Evolutionary conservation across 2,797 vertebrate genomes (phyloP).

Genomic region (Loriculus beryllinus): DNA sequence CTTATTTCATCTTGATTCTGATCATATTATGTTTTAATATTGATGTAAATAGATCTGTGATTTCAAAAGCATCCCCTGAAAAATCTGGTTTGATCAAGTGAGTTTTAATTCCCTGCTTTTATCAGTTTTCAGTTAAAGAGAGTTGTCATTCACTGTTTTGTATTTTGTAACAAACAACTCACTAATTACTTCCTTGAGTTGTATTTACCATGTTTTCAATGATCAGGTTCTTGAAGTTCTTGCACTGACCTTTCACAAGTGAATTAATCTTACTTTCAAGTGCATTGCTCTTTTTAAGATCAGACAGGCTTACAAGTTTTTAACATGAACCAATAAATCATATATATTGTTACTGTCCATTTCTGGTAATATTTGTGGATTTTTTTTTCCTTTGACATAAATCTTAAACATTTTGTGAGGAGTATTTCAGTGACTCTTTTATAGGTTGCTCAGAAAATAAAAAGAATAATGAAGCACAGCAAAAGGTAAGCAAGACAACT

Average conservation of each 20-base stretch:
- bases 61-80: background rate
- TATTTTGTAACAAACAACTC: background rate
- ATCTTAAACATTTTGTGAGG: background rate
- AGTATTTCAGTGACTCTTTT: background rate
- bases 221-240: background rate
- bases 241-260: background rate
- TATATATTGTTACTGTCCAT: background rate
- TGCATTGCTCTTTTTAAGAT: background rate
- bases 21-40: background rate
- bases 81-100: background rate
- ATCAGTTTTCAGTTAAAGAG: background rate
- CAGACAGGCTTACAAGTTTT: background rate
- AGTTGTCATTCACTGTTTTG: background rate
- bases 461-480: background rate
- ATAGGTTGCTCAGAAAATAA: background rate
- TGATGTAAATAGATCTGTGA: background rate
- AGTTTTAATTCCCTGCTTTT: background rate
- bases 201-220: background rate
- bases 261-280: background rate
- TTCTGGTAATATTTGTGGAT: background rate
- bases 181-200: background rate
- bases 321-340: background rate
- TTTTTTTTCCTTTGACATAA: background rate
- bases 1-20: background rate
- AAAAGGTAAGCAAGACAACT: background rate